Conservation (phyloP, 2,888 invertebrate species). For the Allophyes oxyacanthae region DNA sequence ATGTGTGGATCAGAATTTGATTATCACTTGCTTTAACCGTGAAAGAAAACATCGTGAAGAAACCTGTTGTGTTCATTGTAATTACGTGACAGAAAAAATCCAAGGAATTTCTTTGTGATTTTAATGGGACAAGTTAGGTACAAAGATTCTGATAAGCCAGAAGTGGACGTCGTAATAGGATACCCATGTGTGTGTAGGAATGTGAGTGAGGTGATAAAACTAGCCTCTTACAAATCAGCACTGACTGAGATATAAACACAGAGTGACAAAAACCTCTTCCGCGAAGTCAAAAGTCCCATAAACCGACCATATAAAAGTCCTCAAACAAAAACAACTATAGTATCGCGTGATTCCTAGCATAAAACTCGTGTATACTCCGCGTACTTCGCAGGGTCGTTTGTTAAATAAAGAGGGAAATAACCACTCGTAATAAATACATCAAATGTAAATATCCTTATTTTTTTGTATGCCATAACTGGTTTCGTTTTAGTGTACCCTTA, state of each 20-base stretch:
- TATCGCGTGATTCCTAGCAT: slow-evolving; percentile 47
- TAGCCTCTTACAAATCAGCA: not conserved
- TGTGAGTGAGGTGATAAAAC: not conserved
- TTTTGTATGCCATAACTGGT: slow-evolving; percentile 10
- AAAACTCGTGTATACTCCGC: slow-evolving; percentile 29
- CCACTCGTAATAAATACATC: slow-evolving; percentile 54
- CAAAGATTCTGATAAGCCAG: too few relatives aligned
- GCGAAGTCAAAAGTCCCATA: slow-evolving; percentile 44
- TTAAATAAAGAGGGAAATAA: slow-evolving; percentile 52
- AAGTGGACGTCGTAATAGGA: too few relatives aligned
- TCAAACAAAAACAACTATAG: slow-evolving; percentile 32
- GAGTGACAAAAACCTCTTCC: slow-evolving; percentile 6
- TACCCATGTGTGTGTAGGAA: too few relatives aligned
- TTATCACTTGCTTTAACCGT: too few relatives aligned
- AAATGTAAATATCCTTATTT: slow-evolving; percentile 36
- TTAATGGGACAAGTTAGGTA: too few relatives aligned
- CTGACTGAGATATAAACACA: not conserved
- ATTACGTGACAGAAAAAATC: too few relatives aligned
- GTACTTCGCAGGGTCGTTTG: slow-evolving; percentile 47
- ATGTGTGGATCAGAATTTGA: too few relatives aligned
- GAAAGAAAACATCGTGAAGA: too few relatives aligned
- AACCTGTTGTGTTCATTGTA: too few relatives aligned
- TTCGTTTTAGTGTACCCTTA: slow-evolving; percentile 24
- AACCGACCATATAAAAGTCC: slow-evolving; percentile 37
- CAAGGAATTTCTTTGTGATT: too few relatives aligned